Evolutionary conservation across 2,888 invertebrate genomes (phyloP).

Genomic region (Callyntrura guangdongensis): DNA sequence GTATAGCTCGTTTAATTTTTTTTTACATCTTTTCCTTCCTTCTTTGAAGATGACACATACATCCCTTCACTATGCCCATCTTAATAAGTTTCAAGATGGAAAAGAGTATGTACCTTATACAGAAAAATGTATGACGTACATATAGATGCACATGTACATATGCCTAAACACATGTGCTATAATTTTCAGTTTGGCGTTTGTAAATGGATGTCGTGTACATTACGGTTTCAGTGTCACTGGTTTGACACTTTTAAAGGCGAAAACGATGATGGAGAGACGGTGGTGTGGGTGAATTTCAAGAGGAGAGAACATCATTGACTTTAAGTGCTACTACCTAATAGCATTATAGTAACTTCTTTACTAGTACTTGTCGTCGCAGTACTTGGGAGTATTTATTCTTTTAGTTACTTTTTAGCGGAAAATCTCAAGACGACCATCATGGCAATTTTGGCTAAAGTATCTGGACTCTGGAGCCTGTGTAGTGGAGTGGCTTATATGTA

Average conservation of each 20-base stretch:
- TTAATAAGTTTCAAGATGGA: not conserved
- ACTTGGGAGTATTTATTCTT: not conserved
- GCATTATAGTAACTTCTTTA: not conserved
- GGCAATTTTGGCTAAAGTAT: conserved; percentile 3
- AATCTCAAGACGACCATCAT: conserved; percentile 36
- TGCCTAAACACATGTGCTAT: not conserved
- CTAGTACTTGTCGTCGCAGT: not conserved
- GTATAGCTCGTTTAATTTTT: not conserved
- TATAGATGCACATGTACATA: not conserved
- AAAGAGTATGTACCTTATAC: not conserved
- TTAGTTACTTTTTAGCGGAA: not conserved
- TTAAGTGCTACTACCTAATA: not conserved
- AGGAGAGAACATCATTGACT: too few species aligned
- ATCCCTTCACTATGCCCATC: not conserved
- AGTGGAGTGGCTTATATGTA: too few species aligned
- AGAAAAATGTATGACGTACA: too few species aligned
- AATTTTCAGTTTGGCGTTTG: not conserved
- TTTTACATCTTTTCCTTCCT: not conserved
- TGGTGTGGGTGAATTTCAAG: not conserved
- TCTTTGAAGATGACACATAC: not conserved
- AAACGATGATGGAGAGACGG: not conserved
- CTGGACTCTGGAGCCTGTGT: not conserved
- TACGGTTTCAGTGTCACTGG: not conserved
- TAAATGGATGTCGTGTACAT: not conserved
- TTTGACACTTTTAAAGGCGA: conserved; percentile 20